phyloP scores from a whole-genome alignment of 2,888 invertebrate species.

The Therioaphis trifolii region DNA sequence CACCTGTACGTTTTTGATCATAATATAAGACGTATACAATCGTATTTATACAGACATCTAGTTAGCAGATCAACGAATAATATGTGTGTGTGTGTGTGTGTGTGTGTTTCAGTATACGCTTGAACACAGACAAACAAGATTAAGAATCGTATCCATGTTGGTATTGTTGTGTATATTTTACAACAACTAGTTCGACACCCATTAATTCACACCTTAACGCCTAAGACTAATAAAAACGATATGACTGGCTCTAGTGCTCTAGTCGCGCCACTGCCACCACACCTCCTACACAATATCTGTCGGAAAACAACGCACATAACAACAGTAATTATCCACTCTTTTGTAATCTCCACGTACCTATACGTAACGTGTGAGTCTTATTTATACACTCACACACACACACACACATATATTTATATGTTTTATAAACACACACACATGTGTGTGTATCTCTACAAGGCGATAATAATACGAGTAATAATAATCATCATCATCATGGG shows the following conservation, averaged over 20 bases:
- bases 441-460: neutral
- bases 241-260: too few relatives aligned
- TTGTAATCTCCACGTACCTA: too few relatives aligned
- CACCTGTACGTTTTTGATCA: neutral
- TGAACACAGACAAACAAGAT: slow-evolving; percentile 14
- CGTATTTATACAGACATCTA: slow-evolving; percentile 46
- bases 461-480: slow-evolving; percentile 24
- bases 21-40: too few relatives aligned
- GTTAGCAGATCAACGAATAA: slow-evolving; percentile 43
- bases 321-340: slow-evolving; percentile 28
- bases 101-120: neutral
- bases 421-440: neutral
- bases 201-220: slow-evolving; percentile 57
- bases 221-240: slow-evolving; percentile 44
- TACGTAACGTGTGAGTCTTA: neutral
- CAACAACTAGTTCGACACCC: slow-evolving; percentile 44
- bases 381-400: too few relatives aligned
- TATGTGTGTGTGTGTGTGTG: neutral
- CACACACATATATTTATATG: too few relatives aligned
- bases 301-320: neutral
- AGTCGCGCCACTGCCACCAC: neutral
- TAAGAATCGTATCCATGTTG: slow-evolving; percentile 33
- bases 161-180: slow-evolving; percentile 1
- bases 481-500: neutral
- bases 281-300: slow-evolving; percentile 29